phyloP scores from a whole-genome alignment of 2,888 invertebrate genomes.

The Leucozona laternaria region DNA sequence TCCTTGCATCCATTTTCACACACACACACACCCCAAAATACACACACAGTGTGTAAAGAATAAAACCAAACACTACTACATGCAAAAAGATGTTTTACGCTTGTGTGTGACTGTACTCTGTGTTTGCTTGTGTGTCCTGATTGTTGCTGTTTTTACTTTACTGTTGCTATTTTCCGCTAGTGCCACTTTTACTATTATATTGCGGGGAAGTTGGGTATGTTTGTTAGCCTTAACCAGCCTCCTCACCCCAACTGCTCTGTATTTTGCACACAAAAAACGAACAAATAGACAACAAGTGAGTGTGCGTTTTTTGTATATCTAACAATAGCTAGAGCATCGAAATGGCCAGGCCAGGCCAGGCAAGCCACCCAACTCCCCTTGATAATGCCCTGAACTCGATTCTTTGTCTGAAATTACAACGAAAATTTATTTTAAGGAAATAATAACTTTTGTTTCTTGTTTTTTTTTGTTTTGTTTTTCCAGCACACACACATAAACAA shows the following conservation, averaged over 20 bases:
- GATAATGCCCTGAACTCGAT: slow-evolving; percentile 42
- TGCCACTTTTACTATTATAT: slow-evolving; percentile 65
- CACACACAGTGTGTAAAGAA: not conserved
- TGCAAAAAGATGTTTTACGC: not conserved
- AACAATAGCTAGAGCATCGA: slow-evolving; percentile 36
- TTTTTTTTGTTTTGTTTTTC: not conserved
- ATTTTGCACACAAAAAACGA: slow-evolving; percentile 10
- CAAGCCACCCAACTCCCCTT: slow-evolving; percentile 29
- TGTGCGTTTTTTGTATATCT: slow-evolving; percentile 27
- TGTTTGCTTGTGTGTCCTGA: slow-evolving; percentile 40
- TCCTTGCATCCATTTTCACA: slow-evolving; percentile 37
- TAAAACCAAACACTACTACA: not conserved
- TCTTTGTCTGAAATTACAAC: slow-evolving; percentile 72
- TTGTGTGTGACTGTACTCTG: slow-evolving; percentile 25
- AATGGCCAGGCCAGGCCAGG: slow-evolving; percentile 32
- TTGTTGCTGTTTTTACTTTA: slow-evolving; percentile 72
- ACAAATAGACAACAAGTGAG: slow-evolving; percentile 53
- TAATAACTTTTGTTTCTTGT: slow-evolving; percentile 60
- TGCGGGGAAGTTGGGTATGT: slow-evolving; percentile 6
- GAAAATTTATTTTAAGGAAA: slow-evolving; percentile 69
- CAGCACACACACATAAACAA: slow-evolving; percentile 26
- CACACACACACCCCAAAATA: not conserved
- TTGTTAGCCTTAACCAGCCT: not conserved
- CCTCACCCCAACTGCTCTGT: not conserved
- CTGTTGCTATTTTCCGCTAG: slow-evolving; percentile 66